Base-by-base conservation (phyloP, 2,113 vertebrate genomes). In the Macroglossus sobrinus region DNA sequence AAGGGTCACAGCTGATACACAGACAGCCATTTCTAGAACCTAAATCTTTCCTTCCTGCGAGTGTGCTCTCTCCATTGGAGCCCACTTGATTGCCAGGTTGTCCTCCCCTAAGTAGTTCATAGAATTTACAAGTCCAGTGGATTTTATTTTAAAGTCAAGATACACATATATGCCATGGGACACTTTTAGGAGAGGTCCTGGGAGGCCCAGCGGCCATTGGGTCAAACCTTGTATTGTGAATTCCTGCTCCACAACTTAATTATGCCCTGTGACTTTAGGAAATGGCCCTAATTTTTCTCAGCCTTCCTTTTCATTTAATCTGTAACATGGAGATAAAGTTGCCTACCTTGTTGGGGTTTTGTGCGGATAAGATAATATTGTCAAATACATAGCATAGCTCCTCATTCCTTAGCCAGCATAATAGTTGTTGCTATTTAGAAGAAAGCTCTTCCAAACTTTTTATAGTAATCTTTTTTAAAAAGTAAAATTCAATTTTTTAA, bases 291-390 rank as follows among this genome's bases (percentile, higher is more conserved):
- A 12, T 72, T 95, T 84, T 76, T 18, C 57, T 71, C 26, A 85
- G 47, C 24, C 53, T 94, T 88, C 24, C 63, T 69, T 96, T 79
- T 76, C 26, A 50, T 50, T 50, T 93, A 91, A 85, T 95, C 94
- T 87, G 50, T 90, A 50, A 74, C 22, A 50, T 30, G 45, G 33
- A 76, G 81, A 68, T 92, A 71, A 87, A 59, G 47, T 12, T 82
- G 40, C 33, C 69, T 92, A 16, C 19, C n/a, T 78, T 38, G 0
- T 9, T 22, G 47, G 38, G 7, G 45, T 76, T 80, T 74, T 75
- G 50, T 76, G 57, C 92, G 26, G 5, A 2, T 6, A 53, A 45
- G 22, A 24, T 63, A 64, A 7, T 35, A 45, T 91, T 91, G 22
- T 93, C 45, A 78, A 69, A 7, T 43, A 18, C 14, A 16, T 7